These are phyloP conservation scores for Pachydiplax longipennis DNA, from an alignment of 2,888 invertebrate species.

Conservation along the genomic window DNA sequence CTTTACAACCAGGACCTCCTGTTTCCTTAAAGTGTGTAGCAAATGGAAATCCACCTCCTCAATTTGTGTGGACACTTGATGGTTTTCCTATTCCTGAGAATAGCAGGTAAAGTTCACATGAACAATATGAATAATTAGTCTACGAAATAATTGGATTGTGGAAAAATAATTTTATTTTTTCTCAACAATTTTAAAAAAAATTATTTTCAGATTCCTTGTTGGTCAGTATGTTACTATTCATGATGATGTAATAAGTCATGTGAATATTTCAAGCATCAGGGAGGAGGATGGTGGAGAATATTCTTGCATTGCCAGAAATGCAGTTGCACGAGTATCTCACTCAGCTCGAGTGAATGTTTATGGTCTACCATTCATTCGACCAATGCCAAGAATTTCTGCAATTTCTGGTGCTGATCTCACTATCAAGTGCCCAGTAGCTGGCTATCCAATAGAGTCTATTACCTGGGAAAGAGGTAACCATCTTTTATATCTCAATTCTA, in stretches of 20 bases:
- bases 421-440: constrained; percentile 89
- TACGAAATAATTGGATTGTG: neutral
- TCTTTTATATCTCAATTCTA: neutral
- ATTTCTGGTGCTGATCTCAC: constrained; percentile 83
- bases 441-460: constrained; percentile 85
- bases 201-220: constrained; percentile 78
- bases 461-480: constrained; percentile 86
- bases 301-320: constrained; percentile 83
- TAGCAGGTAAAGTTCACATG: constrained; percentile 65
- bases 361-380: constrained; percentile 81
- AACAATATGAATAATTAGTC: no score
- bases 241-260: constrained; percentile 91
- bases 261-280: constrained; percentile 86
- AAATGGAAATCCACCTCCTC: constrained; percentile 92
- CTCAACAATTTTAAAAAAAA: neutral
- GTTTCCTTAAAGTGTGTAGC: constrained; percentile 92
- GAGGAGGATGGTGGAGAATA: constrained; percentile 92
- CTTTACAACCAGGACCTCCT: constrained; percentile 88
- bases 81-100: constrained; percentile 83
- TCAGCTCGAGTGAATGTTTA: constrained; percentile 88
- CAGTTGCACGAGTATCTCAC: constrained; percentile 80
- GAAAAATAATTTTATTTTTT: neutral
- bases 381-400: constrained; percentile 88
- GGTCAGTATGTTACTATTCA: constrained; percentile 92
- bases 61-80: constrained; percentile 90